Percentiles rank a stretch among this genome's conserved stretches.
Evolutionary conservation across 1,140 invertebrate species (phyloP).

Genomic region (Trichonephila clavipes): DNA sequence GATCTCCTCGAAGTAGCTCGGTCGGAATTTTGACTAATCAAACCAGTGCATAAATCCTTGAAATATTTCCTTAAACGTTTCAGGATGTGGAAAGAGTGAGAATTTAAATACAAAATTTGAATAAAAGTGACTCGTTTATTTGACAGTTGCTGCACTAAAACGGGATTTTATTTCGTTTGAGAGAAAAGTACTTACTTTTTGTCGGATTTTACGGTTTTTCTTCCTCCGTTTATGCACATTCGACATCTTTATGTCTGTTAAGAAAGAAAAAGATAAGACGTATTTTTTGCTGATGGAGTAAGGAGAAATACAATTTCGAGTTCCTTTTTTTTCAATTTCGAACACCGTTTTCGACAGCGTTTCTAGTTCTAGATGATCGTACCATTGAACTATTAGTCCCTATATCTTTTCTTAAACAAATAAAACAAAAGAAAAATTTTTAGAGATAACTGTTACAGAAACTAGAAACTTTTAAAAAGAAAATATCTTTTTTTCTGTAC

Average conservation of each 20-base stretch:
- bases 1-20: too few species aligned
- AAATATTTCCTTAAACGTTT: slow-evolving; percentile 26
- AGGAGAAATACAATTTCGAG: background rate
- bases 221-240: background rate
- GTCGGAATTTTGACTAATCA: background rate
- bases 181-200: background rate
- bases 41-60: background rate
- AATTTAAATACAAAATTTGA: slow-evolving; percentile 13
- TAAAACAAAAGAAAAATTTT: background rate
- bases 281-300: slow-evolving; percentile 19
- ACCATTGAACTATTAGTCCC: background rate
- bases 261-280: slow-evolving; percentile 23
- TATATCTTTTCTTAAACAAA: background rate
- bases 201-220: background rate
- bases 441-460: background rate
- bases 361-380: background rate
- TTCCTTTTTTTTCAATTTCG: background rate
- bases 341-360: background rate
- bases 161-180: background rate
- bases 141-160: background rate
- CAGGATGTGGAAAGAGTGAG: background rate
- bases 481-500: background rate
- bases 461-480: background rate
- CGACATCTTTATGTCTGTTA: slow-evolving; percentile 16
- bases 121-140: background rate